Base-by-base conservation (phyloP, 2,113 vertebrate genomes). In the Ictalurus punctatus region DNA sequence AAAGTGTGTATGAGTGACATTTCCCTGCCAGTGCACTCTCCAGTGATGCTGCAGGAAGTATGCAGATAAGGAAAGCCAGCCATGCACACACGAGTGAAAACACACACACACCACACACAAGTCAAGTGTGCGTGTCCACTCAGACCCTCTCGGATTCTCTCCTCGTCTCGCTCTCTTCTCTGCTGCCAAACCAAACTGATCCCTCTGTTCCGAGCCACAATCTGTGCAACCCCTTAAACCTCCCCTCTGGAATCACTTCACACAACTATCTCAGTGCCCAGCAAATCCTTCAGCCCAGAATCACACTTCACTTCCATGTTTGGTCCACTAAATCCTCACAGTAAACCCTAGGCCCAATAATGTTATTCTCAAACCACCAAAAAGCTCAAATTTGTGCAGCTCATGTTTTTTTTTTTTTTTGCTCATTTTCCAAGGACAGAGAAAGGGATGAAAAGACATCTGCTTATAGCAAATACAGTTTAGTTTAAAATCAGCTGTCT, bases 221-320 rank as follows among this genome's bases (percentile, higher is more conserved):
- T 83, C 84, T 89, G 69, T 58, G 25, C 73, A 86, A 87, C 85
- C 80, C 76, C 88, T 73, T 89, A 91, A 91, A 88, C 80, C 59
- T n/a, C 76, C 85, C 56, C 76, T 65, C 23, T 89, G 74, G 84
- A 87, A 78, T 87, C 63, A 69, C 74, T 81, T 84, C 52, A 80
- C 48, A 84, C 74, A 79, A 44, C 59, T 63, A 56, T 69, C 88
- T 79, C 27, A 85, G 76, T 58, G 63, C 61, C 79, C 86, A 87
- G 71, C 82, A 91, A 87, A 82, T 81, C 88, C 82, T 76, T 83
- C 58, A 65, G n/a, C 54, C 63, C 21, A 23, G 59, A 87, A 76
- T 63, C 80, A 40, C 23, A 16, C 67, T 89, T 69, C 78, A 78
- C 74, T 61, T 86, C 69, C 82, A 74, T 67, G 56, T 74, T 88